Percentiles rank a stretch among this genome's conserved stretches.
Conservation (phyloP, 2,797 vertebrate species). For the Sebastes goodei region DNA sequence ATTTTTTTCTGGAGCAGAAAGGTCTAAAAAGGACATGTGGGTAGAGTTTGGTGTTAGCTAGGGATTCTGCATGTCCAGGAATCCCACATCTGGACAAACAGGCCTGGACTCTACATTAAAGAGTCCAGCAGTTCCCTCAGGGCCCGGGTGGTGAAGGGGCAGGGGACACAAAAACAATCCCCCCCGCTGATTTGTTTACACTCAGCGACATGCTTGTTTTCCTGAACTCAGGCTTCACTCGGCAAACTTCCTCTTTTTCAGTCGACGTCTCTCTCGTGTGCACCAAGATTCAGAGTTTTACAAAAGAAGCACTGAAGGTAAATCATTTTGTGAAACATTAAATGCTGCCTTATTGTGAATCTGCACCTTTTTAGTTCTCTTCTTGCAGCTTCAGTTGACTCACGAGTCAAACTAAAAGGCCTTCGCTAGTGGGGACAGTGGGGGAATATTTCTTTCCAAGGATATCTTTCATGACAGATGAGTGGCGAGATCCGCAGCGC, state of each 20-base stretch:
- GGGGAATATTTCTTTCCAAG: constrained; percentile 53
- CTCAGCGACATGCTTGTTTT: constrained; percentile 86
- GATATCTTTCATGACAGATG: constrained; percentile 68
- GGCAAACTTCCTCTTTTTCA: constrained; percentile 32
- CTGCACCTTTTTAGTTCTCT: background rate
- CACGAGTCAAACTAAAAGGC: constrained; percentile 14
- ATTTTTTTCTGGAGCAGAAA: constrained; percentile 6
- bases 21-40: constrained; percentile 29
- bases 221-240: constrained; percentile 77
- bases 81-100: constrained; percentile 93
- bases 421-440: constrained; percentile 26
- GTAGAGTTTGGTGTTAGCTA: constrained; percentile 27
- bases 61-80: constrained; percentile 41
- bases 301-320: background rate
- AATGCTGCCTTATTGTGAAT: background rate
- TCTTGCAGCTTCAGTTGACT: background rate
- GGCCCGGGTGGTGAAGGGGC: constrained; percentile 77
- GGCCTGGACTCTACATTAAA: constrained; percentile 85
- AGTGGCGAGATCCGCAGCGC: constrained; percentile 53
- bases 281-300: constrained; percentile 14
- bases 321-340: background rate
- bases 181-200: constrained; percentile 80
- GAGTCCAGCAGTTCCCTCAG: constrained; percentile 79
- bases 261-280: background rate
- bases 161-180: constrained; percentile 85